Percentiles rank a stretch among this genome's conserved stretches.
phyloP scores from a whole-genome alignment of 2,797 vertebrate species.

The Geotrypetes seraphini region DNA sequence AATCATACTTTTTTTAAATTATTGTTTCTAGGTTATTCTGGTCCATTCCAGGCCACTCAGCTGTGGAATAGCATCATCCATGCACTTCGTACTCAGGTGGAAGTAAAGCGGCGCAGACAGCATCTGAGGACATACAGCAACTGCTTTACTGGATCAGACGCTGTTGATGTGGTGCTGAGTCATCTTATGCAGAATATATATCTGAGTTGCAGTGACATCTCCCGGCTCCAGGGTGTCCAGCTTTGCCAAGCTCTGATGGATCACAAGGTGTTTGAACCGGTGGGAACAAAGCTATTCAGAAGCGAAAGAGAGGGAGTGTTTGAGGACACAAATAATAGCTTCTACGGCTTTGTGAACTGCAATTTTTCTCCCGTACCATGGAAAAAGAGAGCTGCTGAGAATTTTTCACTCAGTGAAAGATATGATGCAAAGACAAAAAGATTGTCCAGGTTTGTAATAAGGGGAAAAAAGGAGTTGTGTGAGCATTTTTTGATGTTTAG shows the following conservation, averaged over 20 bases:
- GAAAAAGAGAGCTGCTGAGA: slow-evolving; percentile 28
- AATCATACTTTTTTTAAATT: no score
- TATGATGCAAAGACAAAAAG: slow-evolving; percentile 39
- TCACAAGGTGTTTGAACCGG: slow-evolving; percentile 69
- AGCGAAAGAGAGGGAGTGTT: slow-evolving; percentile 62
- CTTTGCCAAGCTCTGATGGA: slow-evolving; percentile 82
- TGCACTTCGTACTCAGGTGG: slow-evolving; percentile 64
- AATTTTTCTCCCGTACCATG: slow-evolving; percentile 17
- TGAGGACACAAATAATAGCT: slow-evolving; percentile 66
- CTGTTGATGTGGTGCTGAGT: slow-evolving; percentile 71
- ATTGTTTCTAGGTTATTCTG: slow-evolving; percentile 43
- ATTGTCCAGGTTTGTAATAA: slow-evolving; percentile 48
- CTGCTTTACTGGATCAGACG: slow-evolving; percentile 69
- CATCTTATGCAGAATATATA: slow-evolving; percentile 75
- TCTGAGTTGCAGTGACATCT: slow-evolving; percentile 68
- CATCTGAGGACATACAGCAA: slow-evolving; percentile 55
- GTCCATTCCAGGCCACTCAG: slow-evolving; percentile 71
- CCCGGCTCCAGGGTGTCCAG: slow-evolving; percentile 62
- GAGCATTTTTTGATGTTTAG: no score
- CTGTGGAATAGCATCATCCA: slow-evolving; percentile 75
- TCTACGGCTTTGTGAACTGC: slow-evolving; percentile 66
- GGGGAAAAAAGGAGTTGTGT: not conserved
- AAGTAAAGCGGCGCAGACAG: slow-evolving; percentile 58
- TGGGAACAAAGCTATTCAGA: slow-evolving; percentile 66
- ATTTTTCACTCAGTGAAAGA: slow-evolving; percentile 20